Evolutionary conservation across 2,888 invertebrate species (phyloP).

Genomic region (Aphodius sticticus): DNA sequence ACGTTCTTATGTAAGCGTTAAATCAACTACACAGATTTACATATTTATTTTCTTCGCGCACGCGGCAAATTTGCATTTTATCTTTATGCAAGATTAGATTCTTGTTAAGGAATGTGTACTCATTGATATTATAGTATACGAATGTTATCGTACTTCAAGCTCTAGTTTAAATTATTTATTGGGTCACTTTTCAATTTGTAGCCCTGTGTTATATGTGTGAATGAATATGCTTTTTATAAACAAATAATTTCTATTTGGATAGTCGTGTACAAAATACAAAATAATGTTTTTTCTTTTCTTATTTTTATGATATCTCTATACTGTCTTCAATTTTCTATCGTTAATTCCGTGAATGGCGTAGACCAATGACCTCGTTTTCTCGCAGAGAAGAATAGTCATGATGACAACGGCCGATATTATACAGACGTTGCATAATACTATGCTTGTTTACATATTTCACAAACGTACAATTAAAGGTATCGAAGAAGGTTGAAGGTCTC

Average conservation of each 20-base stretch:
- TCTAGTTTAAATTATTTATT: background rate
- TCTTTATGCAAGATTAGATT: background rate
- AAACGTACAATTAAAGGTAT: background rate
- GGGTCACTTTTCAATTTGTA: too few relatives aligned
- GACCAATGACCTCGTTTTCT: background rate
- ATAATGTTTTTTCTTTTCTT: too few relatives aligned
- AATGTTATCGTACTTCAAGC: background rate
- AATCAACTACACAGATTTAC: background rate
- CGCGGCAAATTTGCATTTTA: background rate
- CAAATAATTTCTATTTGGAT: too few relatives aligned
- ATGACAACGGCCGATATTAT: background rate
- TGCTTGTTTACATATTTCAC: background rate
- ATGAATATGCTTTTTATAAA: too few relatives aligned
- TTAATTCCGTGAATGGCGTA: background rate
- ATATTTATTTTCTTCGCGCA: background rate
- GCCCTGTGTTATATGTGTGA: too few relatives aligned
- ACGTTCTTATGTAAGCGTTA: background rate
- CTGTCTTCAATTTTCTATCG: background rate
- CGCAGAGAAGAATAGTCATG: slow-evolving; percentile 4
- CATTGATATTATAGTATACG: background rate
- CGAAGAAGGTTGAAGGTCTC: background rate
- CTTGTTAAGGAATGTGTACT: background rate
- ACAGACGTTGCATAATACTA: background rate
- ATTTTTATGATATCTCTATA: background rate
- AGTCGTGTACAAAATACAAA: too few relatives aligned